Conservation (phyloP, 2,113 vertebrate species). For the Podiceps cristatus region DNA sequence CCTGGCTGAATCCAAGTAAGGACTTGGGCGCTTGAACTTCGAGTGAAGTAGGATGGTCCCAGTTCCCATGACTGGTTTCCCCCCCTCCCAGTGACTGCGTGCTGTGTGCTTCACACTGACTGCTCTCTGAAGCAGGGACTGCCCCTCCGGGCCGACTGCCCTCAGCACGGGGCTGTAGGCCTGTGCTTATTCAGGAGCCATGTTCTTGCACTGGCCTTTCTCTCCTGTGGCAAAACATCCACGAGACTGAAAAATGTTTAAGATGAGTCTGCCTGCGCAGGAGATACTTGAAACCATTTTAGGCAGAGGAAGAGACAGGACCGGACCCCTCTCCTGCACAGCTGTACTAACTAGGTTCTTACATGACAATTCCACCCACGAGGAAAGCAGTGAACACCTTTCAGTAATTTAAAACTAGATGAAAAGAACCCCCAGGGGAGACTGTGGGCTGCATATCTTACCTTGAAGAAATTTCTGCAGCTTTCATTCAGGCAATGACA, state of each 20-base stretch:
- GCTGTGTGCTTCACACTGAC: neutral
- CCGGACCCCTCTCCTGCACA: accelerated
- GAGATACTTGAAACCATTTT: neutral
- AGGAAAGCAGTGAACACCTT: neutral
- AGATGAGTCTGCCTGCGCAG: neutral
- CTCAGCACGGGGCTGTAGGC: neutral
- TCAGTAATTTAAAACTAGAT: neutral
- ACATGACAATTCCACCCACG: neutral
- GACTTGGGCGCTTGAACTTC: neutral
- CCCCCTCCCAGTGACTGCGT: neutral
- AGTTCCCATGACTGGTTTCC: neutral
- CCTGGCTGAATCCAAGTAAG: neutral
- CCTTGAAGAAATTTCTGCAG: neutral
- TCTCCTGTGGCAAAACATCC: neutral
- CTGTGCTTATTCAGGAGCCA: neutral
- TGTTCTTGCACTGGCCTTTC: neutral
- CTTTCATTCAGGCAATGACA: neutral
- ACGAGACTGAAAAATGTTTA: neutral
- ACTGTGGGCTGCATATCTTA: neutral
- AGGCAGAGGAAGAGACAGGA: neutral
- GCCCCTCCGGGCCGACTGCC: neutral
- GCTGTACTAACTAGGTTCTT: neutral
- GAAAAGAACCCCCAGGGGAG: neutral
- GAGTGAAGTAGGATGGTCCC: neutral
- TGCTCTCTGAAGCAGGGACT: neutral